Base-by-base conservation (phyloP, 2,113 vertebrate species). In the Variabilichromis moorii region DNA sequence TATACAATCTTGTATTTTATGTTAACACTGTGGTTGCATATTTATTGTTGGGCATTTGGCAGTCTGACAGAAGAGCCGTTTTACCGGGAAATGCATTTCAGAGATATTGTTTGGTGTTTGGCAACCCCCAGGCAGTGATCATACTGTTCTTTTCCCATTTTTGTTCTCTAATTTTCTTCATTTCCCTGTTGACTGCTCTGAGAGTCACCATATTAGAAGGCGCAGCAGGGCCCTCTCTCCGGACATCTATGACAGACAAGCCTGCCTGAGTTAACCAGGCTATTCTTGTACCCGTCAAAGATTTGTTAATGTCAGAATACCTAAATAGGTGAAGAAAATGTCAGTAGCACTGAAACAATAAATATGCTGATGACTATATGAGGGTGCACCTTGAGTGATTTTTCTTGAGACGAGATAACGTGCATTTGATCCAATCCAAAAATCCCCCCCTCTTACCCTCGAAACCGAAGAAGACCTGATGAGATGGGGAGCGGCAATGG, bases 351-450 rank as follows among this genome's bases (percentile, higher is more conserved):
- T 92, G 93, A 90, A 85, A 90, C 91, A 85, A 94, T 95, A 90
- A 94, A 93, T 94, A 94, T 94, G 94, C 80, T 94, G 93, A 94
- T 94, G 91, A 93, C 88, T 86, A 5, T 85, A 5, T 81, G 87
- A 90, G 81, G 85, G 51, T 54, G 47, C 68, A 84, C 59, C 84
- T 45, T 82, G 88, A 94, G 92, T 91, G 93, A 93, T 94, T 92
- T 76, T 89, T 84, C 89, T 84, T 85, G 19, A 88, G 87, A 82
- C 19, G 81, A 81, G 89, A 93, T 88, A 88, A 5, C 78, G 84
- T 16, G 59, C 81, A 91, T 94, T 89, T 91, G 78, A 94, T 93
- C 87, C 73, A 86, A 91, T 94, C 88, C 87, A 94, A 83, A 63
- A 76, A 9, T 4, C 14, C 37, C 45, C 17, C 10, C 80, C 88